Base-by-base conservation (phyloP, 2,888 invertebrate genomes). In the Meteorus colon region DNA sequence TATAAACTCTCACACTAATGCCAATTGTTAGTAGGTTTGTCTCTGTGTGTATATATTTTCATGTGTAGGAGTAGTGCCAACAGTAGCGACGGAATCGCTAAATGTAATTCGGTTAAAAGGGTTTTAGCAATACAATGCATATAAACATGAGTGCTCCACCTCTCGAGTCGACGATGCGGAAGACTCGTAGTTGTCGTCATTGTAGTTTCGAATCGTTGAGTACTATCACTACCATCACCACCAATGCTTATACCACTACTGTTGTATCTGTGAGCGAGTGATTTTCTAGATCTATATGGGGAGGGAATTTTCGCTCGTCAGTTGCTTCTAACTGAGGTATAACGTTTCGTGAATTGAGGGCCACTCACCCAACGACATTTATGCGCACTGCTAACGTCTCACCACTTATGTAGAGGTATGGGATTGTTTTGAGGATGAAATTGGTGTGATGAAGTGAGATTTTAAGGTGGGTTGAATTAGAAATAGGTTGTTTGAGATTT, bases 81-180 rank as follows among this genome's bases (percentile, higher is more conserved):
- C 48, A 63, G 73, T 66, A 74, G 73, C 84, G 84, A 84, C 83
- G 86, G 88, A 88, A 88, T 88, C 86, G 85, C 88, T 88, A 88
- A 88, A 88, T 88, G 88, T 88, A 88, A 88, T 88, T 88, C 87
- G 86, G 88, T 88, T 88, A 88, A 88, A 88, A 88, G 88, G 88
- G 88, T 88, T 88, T 88, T 88, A 88, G 88, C 86, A 88, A 88
- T 88, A 88, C 88, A 88, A 88, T 88, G 88, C 88, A 88, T 88
- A 88, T 88, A 88, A 87, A 88, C 88, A 88, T 88, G 88, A 88
- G 88, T 85, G 67, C 81, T 82, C 82, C 82, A 81, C 82, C 83
- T 80, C 79, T 81, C 82, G 77, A 81, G 77, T 83, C 77, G 77
- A 71, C 73, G 79, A 76, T 66, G 79, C 76, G 77, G 79, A 79